These are phyloP conservation scores for Passer montanus DNA, from an alignment of 2,113 vertebrate genomes.

Conservation along the genomic window DNA sequence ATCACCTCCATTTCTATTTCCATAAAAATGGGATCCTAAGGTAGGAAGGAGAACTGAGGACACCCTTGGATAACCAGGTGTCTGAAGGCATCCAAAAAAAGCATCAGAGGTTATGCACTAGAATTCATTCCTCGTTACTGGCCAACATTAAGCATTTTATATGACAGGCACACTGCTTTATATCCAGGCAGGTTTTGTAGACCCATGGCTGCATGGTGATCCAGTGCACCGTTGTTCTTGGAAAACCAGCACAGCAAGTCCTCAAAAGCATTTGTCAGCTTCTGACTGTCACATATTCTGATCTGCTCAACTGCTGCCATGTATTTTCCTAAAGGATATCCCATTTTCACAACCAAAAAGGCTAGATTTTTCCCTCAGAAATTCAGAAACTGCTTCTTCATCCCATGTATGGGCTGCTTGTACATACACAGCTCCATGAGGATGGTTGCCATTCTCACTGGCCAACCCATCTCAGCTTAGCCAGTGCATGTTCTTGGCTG, in stretches of 20 bases:
- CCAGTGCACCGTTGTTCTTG: neutral
- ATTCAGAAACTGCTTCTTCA: neutral
- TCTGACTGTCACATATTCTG: neutral
- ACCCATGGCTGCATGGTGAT: neutral
- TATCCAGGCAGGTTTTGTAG: neutral
- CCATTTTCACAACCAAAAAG: neutral
- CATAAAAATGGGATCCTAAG: neutral
- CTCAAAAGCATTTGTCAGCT: neutral
- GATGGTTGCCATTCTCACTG: neutral
- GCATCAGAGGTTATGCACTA: neutral
- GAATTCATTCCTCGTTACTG: neutral
- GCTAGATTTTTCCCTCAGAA: neutral
- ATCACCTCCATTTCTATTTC: neutral
- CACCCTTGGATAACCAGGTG: neutral
- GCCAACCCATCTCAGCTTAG: neutral
- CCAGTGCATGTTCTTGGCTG: neutral
- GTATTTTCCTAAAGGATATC: neutral
- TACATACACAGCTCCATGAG: neutral
- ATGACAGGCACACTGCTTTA: neutral
- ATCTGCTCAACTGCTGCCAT: neutral
- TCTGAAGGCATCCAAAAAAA: neutral
- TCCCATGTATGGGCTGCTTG: rapidly evolving
- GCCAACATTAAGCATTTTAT: neutral
- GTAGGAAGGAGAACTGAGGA: neutral
- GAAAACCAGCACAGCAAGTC: neutral